Evolutionary conservation across 2,888 invertebrate genomes (phyloP), one percentile per base, ranked within the genome.

Genomic region (Andricus quercusramuli): DNA sequence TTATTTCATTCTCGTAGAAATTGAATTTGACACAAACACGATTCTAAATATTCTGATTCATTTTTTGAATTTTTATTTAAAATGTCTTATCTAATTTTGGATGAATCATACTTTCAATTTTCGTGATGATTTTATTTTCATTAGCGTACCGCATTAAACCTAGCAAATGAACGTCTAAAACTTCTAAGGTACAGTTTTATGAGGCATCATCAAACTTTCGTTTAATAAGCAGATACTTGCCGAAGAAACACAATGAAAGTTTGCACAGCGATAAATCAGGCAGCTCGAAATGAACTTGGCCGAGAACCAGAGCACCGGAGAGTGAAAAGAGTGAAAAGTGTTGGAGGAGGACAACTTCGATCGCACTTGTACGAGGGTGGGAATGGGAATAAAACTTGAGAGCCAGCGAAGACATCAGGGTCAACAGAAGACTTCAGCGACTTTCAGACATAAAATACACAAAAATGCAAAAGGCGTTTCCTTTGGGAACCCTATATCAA

Each of bases 371-470:
- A 17, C 5, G 62, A 15, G 62, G 62, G 29, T 62, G 62, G 6
- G 13, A 62, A 62, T 62, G 15, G 25, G 62, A 62, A 62, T 62
- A 25, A 62, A 62, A 62, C 25, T 62, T 62, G 62, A 29, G 62
- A 62, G 25, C 25, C 62, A 29, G 15, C 15, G 3, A 62, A 62
- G 15, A 25, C 22, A 62, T 25, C 62, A 62, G 25, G 62, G 62
- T 62, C 25, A 62, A 62, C 22, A 62, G n/a, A 22, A 22, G 59
- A 62, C 59, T 62, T 62, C 59, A 62, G 5, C 22, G 22, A 62
- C 59, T 62, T 17, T 62, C 11, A 25, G n/a, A 62, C 22, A 22
- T 22, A 62, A 22, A 62, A 62, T 25, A 62, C 22, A 62, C 22
- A 62, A 62, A 62, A 29, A 62, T 62, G 62, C 62, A 25, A 15